A percentile compares a stretch with the other conserved stretches of the same genome.
These are phyloP conservation scores for Caradrina clavipalpis DNA, from an alignment of 2,888 invertebrate species.

Conservation along the genomic window DNA sequence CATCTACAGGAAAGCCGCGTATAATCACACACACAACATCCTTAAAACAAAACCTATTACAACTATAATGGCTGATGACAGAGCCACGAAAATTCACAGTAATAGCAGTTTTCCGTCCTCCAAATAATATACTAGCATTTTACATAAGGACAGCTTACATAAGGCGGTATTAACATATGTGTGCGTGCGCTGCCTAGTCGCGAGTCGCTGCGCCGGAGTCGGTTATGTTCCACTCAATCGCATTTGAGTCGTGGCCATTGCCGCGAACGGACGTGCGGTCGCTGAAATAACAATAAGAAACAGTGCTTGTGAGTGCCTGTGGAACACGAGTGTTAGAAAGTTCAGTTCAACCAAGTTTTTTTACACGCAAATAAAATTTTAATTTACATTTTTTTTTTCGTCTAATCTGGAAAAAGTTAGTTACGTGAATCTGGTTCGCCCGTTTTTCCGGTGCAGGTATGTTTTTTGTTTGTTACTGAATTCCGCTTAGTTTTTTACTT, in stretches of 20 bases:
- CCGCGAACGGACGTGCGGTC: constrained; percentile 74
- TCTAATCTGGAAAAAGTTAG: constrained; percentile 46
- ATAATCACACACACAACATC: constrained; percentile 56
- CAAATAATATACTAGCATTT: constrained; percentile 78
- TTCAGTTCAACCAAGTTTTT: constrained; percentile 59
- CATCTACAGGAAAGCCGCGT: constrained; percentile 37
- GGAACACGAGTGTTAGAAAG: constrained; percentile 71
- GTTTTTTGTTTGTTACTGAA: constrained; percentile 64
- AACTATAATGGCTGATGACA: constrained; percentile 55
- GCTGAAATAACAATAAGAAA: constrained; percentile 59
- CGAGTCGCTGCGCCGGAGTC: constrained; percentile 83
- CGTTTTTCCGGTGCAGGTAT: constrained; percentile 67
- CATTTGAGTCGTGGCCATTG: constrained; percentile 83
- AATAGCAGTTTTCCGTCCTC: constrained; percentile 84
- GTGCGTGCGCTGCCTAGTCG: constrained; percentile 71
- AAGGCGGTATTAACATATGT: constrained; percentile 72
- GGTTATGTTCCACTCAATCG: constrained; percentile 88
- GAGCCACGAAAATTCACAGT: constrained; percentile 72
- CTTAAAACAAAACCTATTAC: constrained; percentile 61
- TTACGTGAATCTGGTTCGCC: constrained; percentile 57
- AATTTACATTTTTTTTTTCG: constrained; percentile 49
- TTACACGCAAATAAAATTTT: constrained; percentile 59
- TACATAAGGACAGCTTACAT: constrained; percentile 83
- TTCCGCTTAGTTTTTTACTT: constrained; percentile 57
- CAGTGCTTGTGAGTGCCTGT: constrained; percentile 73